Conservation (phyloP, 2,888 invertebrate genomes). For the Abscondita cerata region DNA sequence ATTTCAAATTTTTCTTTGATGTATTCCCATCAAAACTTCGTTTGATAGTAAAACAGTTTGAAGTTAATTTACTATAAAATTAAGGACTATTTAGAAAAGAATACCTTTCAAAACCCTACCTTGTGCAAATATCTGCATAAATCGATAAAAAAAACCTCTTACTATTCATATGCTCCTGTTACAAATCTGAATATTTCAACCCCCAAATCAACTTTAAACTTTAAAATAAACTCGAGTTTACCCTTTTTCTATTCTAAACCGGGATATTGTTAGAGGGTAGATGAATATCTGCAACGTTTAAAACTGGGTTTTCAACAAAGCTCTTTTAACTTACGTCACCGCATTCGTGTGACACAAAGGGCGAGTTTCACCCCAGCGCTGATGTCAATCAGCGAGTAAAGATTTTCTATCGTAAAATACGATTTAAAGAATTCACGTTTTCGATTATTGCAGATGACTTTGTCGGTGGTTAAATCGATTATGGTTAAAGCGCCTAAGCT, state of each 20-base stretch:
- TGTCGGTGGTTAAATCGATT: conserved; percentile 65
- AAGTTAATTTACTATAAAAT: too few relatives aligned
- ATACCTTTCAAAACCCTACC: conserved; percentile 1
- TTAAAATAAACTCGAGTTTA: conserved; percentile 28
- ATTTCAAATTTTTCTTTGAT: too few relatives aligned
- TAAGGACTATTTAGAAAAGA: not conserved
- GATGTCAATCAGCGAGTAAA: conserved; percentile 12
- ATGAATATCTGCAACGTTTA: conserved; percentile 19
- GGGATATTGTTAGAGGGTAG: conserved; percentile 3
- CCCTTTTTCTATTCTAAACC: conserved; percentile 13
- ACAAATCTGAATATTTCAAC: conserved; percentile 39
- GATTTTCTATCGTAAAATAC: conserved; percentile 3
- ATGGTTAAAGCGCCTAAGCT: conserved; percentile 64
- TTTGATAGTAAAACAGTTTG: too few relatives aligned
- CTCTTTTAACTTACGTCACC: conserved; percentile 1
- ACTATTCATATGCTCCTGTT: conserved; percentile 27
- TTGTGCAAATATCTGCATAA: conserved; percentile 32
- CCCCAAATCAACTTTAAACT: conserved; percentile 37
- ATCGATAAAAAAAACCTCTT: conserved; percentile 15
- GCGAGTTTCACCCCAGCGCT: conserved; percentile 9
- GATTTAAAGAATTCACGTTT: conserved; percentile 9
- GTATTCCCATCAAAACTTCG: too few relatives aligned
- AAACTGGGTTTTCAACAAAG: conserved; percentile 3
- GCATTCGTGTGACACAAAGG: not conserved
- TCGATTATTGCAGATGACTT: conserved; percentile 60